Conservation (phyloP, 2,797 vertebrate species). For the Bradypus variegatus region DNA sequence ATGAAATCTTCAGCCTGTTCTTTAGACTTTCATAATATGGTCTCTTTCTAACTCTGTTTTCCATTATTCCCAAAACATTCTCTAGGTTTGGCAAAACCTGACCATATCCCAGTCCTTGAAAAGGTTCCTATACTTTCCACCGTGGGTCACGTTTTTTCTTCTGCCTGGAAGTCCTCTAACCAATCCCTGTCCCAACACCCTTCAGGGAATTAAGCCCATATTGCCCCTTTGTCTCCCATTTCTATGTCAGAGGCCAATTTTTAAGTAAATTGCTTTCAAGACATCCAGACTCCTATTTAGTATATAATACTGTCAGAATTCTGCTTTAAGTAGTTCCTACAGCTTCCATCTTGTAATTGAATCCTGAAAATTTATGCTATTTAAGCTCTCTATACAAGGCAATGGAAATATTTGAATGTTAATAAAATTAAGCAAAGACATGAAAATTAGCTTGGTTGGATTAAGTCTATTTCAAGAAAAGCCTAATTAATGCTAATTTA, state of each 20-base stretch:
- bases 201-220: background rate
- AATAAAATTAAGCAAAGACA: conserved; percentile 32
- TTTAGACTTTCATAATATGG: background rate
- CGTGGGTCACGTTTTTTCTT: background rate
- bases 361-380: conserved; percentile 12
- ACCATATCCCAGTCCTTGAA: background rate
- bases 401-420: conserved; percentile 29
- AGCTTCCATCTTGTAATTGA: conserved; percentile 20
- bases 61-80: background rate
- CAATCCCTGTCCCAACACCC: background rate
- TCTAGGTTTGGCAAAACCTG: background rate
- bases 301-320: conserved; percentile 3
- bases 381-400: conserved; percentile 6
- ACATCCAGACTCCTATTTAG: conserved; percentile 9
- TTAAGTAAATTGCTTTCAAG: conserved; percentile 6
- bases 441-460: conserved; percentile 2
- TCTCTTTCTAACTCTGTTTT: background rate
- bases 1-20: background rate
- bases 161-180: background rate
- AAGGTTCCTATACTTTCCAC: background rate
- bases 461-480: conserved; percentile 30
- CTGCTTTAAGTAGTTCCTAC: conserved; percentile 23
- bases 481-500: background rate
- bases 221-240: conserved; percentile 20
- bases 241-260: conserved; percentile 8